A percentile compares a stretch with the other conserved stretches of the same genome.
Conservation (phyloP, 64 coral and sea anemone genomes). For the Cladopsammia gracilis region DNA sequence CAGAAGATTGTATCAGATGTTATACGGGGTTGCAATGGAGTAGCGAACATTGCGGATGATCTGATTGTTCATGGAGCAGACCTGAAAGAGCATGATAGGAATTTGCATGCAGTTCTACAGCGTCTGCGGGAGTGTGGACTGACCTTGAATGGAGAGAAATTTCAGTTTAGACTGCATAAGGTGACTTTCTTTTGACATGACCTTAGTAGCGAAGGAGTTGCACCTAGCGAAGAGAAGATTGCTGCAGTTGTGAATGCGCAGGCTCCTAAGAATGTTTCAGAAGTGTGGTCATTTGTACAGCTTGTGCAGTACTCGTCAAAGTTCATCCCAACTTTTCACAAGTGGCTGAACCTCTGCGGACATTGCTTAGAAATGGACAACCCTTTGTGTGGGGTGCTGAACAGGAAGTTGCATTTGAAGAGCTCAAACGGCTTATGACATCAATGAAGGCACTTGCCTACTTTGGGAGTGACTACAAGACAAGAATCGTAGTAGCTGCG, state of each 20-base stretch:
- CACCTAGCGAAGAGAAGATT: constrained; percentile 58
- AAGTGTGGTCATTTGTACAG: constrained; percentile 43
- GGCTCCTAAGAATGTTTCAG: constrained; percentile 13
- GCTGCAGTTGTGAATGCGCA: constrained; percentile 36
- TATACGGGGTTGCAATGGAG: constrained; percentile 25
- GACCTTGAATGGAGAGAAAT: constrained; percentile 41
- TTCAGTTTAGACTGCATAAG: constrained; percentile 25
- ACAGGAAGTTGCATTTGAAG: constrained; percentile 23
- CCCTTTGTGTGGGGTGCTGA: constrained; percentile 23
- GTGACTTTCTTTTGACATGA: constrained; percentile 66
- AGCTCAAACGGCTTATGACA: constrained; percentile 44
- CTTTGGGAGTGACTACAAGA: constrained; percentile 44
- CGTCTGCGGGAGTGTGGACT: background rate
- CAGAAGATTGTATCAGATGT: too few relatives aligned
- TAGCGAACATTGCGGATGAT: background rate
- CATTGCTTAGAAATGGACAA: constrained; percentile 12
- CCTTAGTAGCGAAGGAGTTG: constrained; percentile 10
- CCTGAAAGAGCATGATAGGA: background rate
- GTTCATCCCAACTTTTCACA: constrained; percentile 43
- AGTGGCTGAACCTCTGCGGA: constrained; percentile 29
- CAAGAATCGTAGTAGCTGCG: constrained; percentile 44
- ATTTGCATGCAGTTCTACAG: too few relatives aligned
- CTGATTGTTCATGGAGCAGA: constrained; percentile 2
- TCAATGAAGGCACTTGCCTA: constrained; percentile 22
- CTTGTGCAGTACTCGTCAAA: constrained; percentile 62